Conservation (phyloP, 37 sponge, comb jelly and placozoan genomes). For the Beroe forskalii region DNA sequence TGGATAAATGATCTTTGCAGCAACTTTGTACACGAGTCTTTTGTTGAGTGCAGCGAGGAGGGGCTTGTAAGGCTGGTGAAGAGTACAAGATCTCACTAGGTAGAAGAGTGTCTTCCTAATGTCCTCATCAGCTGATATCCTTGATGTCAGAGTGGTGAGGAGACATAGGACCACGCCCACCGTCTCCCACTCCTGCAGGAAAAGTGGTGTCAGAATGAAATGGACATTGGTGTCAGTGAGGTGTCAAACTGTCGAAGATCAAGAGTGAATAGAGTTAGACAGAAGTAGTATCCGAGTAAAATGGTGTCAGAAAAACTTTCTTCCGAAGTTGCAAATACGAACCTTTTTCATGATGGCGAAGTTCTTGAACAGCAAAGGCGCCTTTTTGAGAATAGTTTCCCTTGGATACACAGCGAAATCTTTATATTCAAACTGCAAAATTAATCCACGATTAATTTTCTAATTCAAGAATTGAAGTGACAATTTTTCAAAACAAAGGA, state of each 20-base stretch:
- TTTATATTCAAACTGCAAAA: constrained; percentile 55
- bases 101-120: neutral
- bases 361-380: neutral
- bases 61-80: constrained; percentile 39
- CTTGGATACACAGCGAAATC: neutral
- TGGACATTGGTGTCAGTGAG: no score
- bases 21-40: neutral
- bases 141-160: neutral
- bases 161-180: constrained; percentile 18
- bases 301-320: no score
- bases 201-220: no score
- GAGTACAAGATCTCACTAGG: neutral
- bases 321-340: no score
- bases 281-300: no score
- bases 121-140: neutral
- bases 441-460: neutral
- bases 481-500: no score
- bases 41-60: constrained; percentile 11
- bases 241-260: no score
- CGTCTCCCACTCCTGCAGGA: constrained; percentile 50
- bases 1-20: neutral
- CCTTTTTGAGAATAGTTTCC: neutral
- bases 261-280: no score
- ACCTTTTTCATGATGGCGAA: constrained; percentile 42
- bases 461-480: no score